Evolutionary conservation across 2,888 invertebrate species (phyloP), one percentile per base, ranked within the genome.

Genomic region (Auanema freiburgensis): DNA sequence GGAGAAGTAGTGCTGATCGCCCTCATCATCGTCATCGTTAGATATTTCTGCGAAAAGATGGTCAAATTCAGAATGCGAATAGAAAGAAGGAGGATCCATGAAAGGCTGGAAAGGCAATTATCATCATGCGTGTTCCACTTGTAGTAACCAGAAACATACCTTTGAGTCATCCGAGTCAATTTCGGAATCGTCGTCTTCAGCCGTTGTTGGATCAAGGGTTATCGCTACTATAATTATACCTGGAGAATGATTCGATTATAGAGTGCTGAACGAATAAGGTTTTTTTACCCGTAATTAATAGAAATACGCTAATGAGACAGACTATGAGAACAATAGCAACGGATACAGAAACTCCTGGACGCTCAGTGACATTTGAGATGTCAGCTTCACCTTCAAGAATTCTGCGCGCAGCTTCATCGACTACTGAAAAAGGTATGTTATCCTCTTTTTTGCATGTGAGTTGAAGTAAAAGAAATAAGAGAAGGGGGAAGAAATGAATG

Each of bases 151-250:
- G 8, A 5, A 5, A 8, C 46, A 3, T 18, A 46, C 46, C 46
- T 46, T 46, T 21, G 46, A 46, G 16, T 46, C 46, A 21, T 21
- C 21, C 16, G 46, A 46, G 3, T 46, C 46, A 5, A 46, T 46
- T 18, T 46, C 46, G 21, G 46, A 46, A 18, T 46, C 46, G 16
- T 46, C 46, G 8, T 46, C 46, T 18, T 46, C 46, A 46, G 16
- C 16, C 10, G 46, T 46, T 5, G 46, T 46, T 5, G 46, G 46
- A 46, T 46, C 46, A 5, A 46, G 21, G 16, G 46, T 46, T 46
- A 46, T 46, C 3, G 46, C 46, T 21, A 46, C 46, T 46, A 46
- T 46, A 18, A 46, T 46, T 18, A 46, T 46, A 46, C 46, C 46
- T 46, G 46, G 10, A 46, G 21, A 46, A 46, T 46, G 46, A 46